phyloP scores from a whole-genome alignment of 2,113 vertebrate genomes.

The Phainopepla nitens region DNA sequence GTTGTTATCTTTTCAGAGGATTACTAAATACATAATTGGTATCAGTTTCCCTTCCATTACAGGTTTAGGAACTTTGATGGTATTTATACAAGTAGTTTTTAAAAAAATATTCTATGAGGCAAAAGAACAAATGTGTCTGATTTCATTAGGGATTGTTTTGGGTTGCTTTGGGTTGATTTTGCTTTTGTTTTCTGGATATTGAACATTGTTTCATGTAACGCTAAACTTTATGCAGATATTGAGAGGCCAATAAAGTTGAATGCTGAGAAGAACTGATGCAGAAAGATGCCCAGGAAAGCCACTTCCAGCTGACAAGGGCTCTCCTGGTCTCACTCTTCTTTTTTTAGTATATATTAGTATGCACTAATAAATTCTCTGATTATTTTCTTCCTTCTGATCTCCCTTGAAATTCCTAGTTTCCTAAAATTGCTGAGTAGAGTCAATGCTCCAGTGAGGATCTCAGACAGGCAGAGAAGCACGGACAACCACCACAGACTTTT shows the following conservation, averaged over 20 bases:
- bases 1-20: slow-evolving; percentile 23
- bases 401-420: not conserved
- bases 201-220: not conserved
- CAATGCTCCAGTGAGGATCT: not conserved
- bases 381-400: not conserved
- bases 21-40: slow-evolving; percentile 35
- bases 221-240: not conserved
- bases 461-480: not conserved
- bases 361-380: not conserved
- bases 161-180: not conserved
- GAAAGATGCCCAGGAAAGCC: not conserved
- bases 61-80: not conserved
- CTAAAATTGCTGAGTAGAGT: not conserved
- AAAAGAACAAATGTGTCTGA: not conserved
- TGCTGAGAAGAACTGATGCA: not conserved
- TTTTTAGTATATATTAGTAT: no score
- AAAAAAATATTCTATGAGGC: not conserved
- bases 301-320: not conserved
- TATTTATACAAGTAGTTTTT: not conserved
- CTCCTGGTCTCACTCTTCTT: not conserved
- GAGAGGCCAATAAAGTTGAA: not conserved
- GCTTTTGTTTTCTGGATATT: not conserved
- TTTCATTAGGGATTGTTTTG: not conserved
- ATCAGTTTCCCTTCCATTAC: not conserved
- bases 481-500: not conserved